Conservation (phyloP, 2,113 vertebrate species). For the Epinephelus lanceolatus region DNA sequence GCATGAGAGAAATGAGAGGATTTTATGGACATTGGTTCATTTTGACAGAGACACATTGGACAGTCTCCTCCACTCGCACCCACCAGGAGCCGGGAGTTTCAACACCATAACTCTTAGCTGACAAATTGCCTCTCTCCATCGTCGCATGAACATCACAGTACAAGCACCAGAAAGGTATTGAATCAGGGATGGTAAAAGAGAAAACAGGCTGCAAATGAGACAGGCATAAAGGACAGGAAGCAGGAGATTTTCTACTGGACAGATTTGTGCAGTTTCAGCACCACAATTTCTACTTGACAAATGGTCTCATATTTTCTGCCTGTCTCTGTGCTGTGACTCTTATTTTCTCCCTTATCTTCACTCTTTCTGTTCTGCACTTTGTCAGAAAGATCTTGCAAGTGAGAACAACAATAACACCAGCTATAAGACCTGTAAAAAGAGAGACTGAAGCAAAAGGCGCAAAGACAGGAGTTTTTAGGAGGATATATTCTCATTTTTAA, state of each 20-base stretch:
- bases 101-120: constrained; percentile 26
- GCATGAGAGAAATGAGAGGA: not conserved
- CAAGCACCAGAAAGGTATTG: not conserved
- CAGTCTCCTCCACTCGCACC: not conserved
- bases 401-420: not conserved
- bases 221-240: constrained; percentile 1
- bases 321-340: not conserved
- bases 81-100: not conserved
- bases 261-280: constrained; percentile 34
- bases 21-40: constrained; percentile 12
- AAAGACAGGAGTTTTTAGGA: not conserved
- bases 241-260: not conserved
- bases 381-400: not conserved
- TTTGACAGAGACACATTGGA: constrained; percentile 44
- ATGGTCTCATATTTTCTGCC: constrained; percentile 3
- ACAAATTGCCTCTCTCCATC: constrained; percentile 17
- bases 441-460: not conserved
- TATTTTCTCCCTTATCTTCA: not conserved
- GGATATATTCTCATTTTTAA: not conserved
- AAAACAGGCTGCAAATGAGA: constrained; percentile 16
- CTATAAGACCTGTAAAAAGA: not conserved
- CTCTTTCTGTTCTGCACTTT: not conserved
- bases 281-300: constrained; percentile 6
- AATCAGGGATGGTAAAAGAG: not conserved
- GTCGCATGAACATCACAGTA: not conserved